Percentiles rank a stretch among this genome's conserved stretches.
Evolutionary conservation across 2,797 vertebrate species (phyloP).

Genomic region (Prunella strophiata): DNA sequence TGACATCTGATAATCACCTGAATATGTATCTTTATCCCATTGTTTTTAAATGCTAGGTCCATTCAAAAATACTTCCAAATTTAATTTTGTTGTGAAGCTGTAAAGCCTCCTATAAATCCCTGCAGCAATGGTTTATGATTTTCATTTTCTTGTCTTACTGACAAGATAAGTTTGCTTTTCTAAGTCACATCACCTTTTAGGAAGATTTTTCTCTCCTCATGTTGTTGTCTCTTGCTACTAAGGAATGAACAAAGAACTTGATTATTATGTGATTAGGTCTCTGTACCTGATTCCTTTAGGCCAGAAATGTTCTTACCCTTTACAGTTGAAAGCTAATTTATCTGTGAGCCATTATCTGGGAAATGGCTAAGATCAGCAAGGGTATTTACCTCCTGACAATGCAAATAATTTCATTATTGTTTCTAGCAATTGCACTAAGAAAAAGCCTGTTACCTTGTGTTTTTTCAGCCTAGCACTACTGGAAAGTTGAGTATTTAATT

Average conservation of each 20-base stretch:
- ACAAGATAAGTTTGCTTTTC: not conserved
- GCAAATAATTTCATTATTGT: not conserved
- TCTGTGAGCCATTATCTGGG: not conserved
- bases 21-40: not conserved
- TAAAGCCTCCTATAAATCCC: not conserved
- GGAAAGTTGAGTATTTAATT: not conserved
- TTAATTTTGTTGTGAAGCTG: not conserved
- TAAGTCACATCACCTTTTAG: not conserved
- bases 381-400: not conserved
- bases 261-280: not conserved
- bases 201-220: not conserved
- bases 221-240: not conserved
- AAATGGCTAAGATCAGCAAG: not conserved
- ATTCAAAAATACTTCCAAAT: not conserved
- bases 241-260: not conserved
- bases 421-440: not conserved
- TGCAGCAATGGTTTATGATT: not conserved
- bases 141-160: not conserved
- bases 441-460: not conserved
- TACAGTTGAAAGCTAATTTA: constrained; percentile 32
- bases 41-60: not conserved
- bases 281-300: constrained; percentile 19
- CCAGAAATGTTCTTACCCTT: constrained; percentile 11
- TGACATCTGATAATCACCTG: not conserved
- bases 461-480: not conserved